Percentiles rank a stretch among this genome's conserved stretches.
These are phyloP conservation scores for Poeciliopsis retropinna DNA, from an alignment of 2,113 vertebrate genomes.

Conservation along the genomic window DNA sequence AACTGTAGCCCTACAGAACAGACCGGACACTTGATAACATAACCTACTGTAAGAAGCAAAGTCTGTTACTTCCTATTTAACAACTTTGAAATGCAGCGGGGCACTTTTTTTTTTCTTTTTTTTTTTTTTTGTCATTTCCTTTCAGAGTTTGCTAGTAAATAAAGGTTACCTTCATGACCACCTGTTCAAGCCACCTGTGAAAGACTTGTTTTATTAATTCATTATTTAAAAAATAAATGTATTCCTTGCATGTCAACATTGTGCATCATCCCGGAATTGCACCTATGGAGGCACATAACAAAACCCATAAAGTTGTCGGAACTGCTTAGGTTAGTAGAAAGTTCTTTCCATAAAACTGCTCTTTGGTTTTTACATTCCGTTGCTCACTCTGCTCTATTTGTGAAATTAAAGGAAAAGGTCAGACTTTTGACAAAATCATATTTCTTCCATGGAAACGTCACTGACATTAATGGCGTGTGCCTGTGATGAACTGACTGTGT, in stretches of 20 bases:
- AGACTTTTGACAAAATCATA: conserved; percentile 64
- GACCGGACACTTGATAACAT: conserved; percentile 37
- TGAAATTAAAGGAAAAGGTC: conserved; percentile 41
- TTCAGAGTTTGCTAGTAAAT: conserved; percentile 72
- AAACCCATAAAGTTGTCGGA: conserved; percentile 44
- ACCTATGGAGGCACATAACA: conserved; percentile 22
- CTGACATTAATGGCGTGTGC: conserved; percentile 64
- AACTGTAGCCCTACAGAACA: conserved; percentile 58
- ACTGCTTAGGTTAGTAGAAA: conserved; percentile 51
- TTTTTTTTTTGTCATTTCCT: conserved; percentile 17
- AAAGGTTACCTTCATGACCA: conserved; percentile 56
- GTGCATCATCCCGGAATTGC: conserved; percentile 19
- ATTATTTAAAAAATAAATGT: conserved; percentile 48
- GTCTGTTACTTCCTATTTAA: conserved; percentile 46
- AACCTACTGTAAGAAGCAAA: conserved; percentile 31
- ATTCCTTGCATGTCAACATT: conserved; percentile 62
- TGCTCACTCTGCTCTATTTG: conserved; percentile 44
- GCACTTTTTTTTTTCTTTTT: conserved; percentile 44
- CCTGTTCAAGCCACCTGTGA: conserved; percentile 63
- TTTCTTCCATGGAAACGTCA: conserved; percentile 67
- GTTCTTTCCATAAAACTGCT: conserved; percentile 29
- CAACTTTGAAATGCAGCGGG: conserved; percentile 64
- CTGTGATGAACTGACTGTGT: conserved; percentile 65
- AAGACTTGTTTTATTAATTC: conserved; percentile 72
- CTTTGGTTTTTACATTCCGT: conserved; percentile 51